Evolutionary conservation across 1,140 invertebrate genomes (phyloP).

Genomic region (Cydia fagiglandana): DNA sequence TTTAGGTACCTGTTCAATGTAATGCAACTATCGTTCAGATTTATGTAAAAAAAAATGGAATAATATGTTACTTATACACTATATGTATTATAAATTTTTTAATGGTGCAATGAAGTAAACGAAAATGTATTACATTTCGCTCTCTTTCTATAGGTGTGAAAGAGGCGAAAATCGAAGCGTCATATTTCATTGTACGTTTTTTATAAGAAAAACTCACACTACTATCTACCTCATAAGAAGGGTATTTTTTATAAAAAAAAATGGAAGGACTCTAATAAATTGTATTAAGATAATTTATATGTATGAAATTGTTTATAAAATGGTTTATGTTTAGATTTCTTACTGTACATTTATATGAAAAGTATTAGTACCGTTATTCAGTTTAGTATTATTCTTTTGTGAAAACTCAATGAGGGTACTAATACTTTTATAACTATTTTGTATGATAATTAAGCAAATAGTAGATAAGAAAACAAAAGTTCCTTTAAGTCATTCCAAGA

Average conservation of each 20-base stretch:
- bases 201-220: not conserved
- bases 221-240: conserved; percentile 2
- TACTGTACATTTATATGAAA: conserved; percentile 34
- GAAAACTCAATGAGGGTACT: not conserved
- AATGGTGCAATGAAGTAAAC: not conserved
- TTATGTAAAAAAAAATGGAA: not conserved
- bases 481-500: conserved; percentile 33
- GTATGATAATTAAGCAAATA: not conserved
- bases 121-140: not conserved
- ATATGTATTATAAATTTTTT: not conserved
- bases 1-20: not conserved
- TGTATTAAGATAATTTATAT: not conserved
- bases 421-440: conserved; percentile 5
- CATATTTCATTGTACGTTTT: not conserved
- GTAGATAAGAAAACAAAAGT: conserved; percentile 5
- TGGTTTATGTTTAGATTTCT: not conserved
- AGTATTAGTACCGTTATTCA: conserved; percentile 36
- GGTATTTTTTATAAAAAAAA: conserved; percentile 1
- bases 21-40: not conserved
- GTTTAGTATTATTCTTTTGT: conserved; percentile 47
- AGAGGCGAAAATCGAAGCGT: no score
- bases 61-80: no score
- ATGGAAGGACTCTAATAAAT: not conserved
- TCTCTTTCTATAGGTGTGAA: conserved; percentile 23
- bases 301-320: not conserved